Conservation (phyloP, 2,113 vertebrate genomes). For the Laticauda laticaudata region DNA sequence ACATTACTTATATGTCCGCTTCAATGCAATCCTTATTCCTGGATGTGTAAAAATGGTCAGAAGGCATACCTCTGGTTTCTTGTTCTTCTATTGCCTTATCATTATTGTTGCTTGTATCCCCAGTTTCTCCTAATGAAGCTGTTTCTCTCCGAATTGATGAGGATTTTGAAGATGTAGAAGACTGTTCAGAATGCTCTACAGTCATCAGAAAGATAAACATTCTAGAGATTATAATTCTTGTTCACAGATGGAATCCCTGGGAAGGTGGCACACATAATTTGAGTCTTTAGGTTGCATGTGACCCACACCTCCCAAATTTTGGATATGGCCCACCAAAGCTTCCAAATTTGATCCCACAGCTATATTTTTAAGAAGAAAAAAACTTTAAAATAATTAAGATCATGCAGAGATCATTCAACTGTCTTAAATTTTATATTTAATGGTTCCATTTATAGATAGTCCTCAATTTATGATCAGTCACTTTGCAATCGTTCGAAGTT, state of each 20-base stretch:
- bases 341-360: neutral
- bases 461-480: neutral
- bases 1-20: neutral
- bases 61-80: conserved; percentile 66
- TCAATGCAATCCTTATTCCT: neutral
- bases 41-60: conserved; percentile 37
- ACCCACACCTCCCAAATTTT: neutral
- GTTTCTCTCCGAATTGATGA: conserved; percentile 65
- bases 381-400: neutral
- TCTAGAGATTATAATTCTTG: neutral
- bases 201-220: conserved; percentile 27
- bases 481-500: neutral
- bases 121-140: conserved; percentile 61
- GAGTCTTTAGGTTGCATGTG: neutral
- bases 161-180: conserved; percentile 61
- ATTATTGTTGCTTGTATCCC: conserved; percentile 13
- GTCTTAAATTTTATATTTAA: neutral
- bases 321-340: neutral
- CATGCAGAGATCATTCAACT: neutral
- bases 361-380: neutral
- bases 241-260: neutral
- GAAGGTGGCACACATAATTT: neutral
- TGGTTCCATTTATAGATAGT: neutral
- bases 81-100: conserved; percentile 44
- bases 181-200: conserved; percentile 67